Evolutionary conservation across 2,888 invertebrate genomes (phyloP).

Genomic region (Heliconius cydno): DNA sequence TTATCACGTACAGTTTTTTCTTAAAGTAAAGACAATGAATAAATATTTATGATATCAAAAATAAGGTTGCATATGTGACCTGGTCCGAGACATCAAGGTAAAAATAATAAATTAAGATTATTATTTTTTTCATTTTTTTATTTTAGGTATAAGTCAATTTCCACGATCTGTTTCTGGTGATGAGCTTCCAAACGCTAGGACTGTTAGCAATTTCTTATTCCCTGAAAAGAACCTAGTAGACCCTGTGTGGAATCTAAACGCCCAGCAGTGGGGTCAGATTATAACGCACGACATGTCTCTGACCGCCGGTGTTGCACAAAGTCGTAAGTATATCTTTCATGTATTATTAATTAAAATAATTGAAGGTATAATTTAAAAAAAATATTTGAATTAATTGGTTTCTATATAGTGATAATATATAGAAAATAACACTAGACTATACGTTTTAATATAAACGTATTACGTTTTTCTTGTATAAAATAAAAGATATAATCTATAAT

Average conservation of each 20-base stretch:
- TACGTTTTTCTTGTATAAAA: not conserved
- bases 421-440: too few relatives aligned
- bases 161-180: conserved; percentile 85
- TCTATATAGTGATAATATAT: too few relatives aligned
- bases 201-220: conserved; percentile 87
- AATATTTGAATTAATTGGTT: not conserved
- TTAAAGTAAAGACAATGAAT: too few relatives aligned
- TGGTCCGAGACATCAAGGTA: too few relatives aligned
- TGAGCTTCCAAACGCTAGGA: conserved; percentile 87
- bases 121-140: conserved; percentile 3
- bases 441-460: not conserved
- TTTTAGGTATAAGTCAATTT: conserved; percentile 86
- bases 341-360: not conserved
- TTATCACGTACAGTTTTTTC: too few relatives aligned
- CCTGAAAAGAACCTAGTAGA: conserved; percentile 88
- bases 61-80: too few relatives aligned
- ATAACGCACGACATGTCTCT: conserved; percentile 91
- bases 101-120: not conserved
- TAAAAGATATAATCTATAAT: too few relatives aligned
- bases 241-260: conserved; percentile 88
- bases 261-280: conserved; percentile 92
- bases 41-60: too few relatives aligned
- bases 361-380: not conserved
- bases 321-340: conserved; percentile 84
- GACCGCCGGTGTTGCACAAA: conserved; percentile 88